Percentiles rank a stretch among this genome's conserved stretches.
Conservation (phyloP, 2,888 invertebrate genomes). For the Cyrtodaria siliqua region DNA sequence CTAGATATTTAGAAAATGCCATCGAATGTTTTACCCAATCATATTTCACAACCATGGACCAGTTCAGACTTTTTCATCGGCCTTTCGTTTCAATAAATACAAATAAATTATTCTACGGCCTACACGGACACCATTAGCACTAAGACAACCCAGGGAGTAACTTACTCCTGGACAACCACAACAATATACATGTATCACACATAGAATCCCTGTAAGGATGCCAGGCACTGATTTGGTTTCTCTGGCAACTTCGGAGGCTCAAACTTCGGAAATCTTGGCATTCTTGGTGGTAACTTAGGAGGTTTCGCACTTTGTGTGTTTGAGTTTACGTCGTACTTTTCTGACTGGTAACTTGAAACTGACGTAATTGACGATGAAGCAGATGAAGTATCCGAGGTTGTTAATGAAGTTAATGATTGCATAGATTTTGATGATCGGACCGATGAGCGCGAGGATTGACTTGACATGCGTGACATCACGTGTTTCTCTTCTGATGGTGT, state of each 20-base stretch:
- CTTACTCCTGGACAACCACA: too few species aligned
- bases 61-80: too few species aligned
- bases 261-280: constrained; percentile 17
- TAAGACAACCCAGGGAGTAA: too few species aligned
- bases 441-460: constrained; percentile 43
- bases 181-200: too few species aligned
- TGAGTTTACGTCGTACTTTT: too few species aligned
- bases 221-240: constrained; percentile 51
- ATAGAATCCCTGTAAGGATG: constrained; percentile 53
- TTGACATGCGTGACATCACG: constrained; percentile 16
- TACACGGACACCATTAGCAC: too few species aligned
- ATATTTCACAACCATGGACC: too few species aligned
- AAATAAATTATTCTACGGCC: too few species aligned
- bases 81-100: too few species aligned
- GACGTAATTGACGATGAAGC: constrained; percentile 34
- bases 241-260: constrained; percentile 47
- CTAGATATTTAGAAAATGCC: too few species aligned
- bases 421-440: constrained; percentile 48
- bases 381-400: constrained; percentile 57
- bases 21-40: too few species aligned
- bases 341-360: constrained; percentile 20
- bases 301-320: constrained; percentile 9
- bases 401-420: constrained; percentile 60
- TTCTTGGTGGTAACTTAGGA: constrained; percentile 44
- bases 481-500: constrained; percentile 33